phyloP scores from a whole-genome alignment of 1,140 invertebrate species.

The Drosophila lini region DNA sequence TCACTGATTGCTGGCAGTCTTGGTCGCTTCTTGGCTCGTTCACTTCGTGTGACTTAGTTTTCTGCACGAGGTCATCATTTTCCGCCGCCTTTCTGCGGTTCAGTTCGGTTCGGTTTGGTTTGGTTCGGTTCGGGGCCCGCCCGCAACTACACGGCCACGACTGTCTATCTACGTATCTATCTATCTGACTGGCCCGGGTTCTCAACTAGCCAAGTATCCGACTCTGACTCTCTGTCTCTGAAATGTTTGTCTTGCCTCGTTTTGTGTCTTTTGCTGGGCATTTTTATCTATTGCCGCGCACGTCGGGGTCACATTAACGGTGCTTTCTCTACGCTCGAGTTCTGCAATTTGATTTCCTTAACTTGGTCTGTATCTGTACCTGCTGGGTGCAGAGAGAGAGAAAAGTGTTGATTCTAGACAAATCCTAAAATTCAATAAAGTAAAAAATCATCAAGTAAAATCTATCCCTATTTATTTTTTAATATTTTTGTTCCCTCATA shows the following conservation, averaged over 20 bases:
- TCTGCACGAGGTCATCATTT: slow-evolving; percentile 76
- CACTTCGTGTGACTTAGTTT: slow-evolving; percentile 73
- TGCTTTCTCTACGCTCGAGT: slow-evolving; percentile 78
- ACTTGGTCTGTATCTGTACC: slow-evolving; percentile 34
- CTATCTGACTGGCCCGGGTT: slow-evolving; percentile 37
- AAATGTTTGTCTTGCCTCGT: slow-evolving; percentile 53
- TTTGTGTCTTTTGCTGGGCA: slow-evolving; percentile 54
- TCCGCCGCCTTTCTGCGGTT: slow-evolving; percentile 17
- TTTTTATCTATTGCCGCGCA: slow-evolving; percentile 71
- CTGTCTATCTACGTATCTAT: slow-evolving; percentile 50
- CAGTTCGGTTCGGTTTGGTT: background rate
- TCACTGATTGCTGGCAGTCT: slow-evolving; percentile 59
- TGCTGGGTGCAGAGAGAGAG: slow-evolving; percentile 9
- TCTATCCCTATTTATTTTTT: too few relatives aligned
- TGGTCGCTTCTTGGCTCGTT: slow-evolving; percentile 44
- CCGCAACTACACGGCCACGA: slow-evolving; percentile 53
- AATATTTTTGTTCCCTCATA: too few relatives aligned
- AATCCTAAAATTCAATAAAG: too few relatives aligned
- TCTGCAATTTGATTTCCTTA: slow-evolving; percentile 75
- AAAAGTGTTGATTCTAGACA: too few relatives aligned
- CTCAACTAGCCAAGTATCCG: slow-evolving; percentile 19
- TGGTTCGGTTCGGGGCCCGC: slow-evolving; percentile 53
- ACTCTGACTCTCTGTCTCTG: slow-evolving; percentile 45
- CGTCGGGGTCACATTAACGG: slow-evolving; percentile 79
- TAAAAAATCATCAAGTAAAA: too few relatives aligned